Conservation (phyloP, 2,113 vertebrate genomes). For the Polypterus senegalus region DNA sequence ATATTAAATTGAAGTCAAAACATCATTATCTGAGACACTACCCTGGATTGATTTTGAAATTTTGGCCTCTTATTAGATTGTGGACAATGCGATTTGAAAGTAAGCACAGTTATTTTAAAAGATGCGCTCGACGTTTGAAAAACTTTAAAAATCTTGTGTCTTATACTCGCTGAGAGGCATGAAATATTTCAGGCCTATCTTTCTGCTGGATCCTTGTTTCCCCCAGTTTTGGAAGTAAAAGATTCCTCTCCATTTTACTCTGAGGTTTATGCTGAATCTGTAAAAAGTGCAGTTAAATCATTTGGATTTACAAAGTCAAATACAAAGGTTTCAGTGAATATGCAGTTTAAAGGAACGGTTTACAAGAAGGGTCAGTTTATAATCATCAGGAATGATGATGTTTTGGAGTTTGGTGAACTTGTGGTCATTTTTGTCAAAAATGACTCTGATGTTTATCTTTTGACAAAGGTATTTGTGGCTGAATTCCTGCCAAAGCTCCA, state of each 20-base stretch:
- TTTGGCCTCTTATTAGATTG: slow-evolving; percentile 18
- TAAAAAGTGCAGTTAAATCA: slow-evolving; percentile 12
- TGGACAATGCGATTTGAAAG: slow-evolving; percentile 22
- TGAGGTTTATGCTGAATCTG: slow-evolving; percentile 14
- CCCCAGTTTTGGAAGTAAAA: slow-evolving; percentile 9
- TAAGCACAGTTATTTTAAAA: slow-evolving; percentile 14
- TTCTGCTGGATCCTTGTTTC: slow-evolving; percentile 11
- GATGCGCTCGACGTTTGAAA: slow-evolving; percentile 14
- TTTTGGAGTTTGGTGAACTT: slow-evolving; percentile 16
- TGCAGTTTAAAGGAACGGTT: slow-evolving; percentile 12
- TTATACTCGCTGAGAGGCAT: slow-evolving; percentile 17
- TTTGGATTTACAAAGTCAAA: neutral
- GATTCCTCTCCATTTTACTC: slow-evolving; percentile 13
- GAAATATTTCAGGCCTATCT: slow-evolving; percentile 16
- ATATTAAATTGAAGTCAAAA: too few species aligned
- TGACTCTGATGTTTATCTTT: slow-evolving; percentile 10
- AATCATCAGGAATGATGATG: neutral
- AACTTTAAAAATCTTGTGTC: slow-evolving; percentile 21
- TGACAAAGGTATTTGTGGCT: neutral
- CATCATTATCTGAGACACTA: too few species aligned
- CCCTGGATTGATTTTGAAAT: slow-evolving; percentile 20
- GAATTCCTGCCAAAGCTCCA: too few species aligned
- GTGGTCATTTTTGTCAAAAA: slow-evolving; percentile 10
- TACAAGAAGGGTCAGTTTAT: slow-evolving; percentile 18
- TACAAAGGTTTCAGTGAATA: slow-evolving; percentile 7